Evolutionary conservation across 2,888 invertebrate species (phyloP).

Genomic region (Drosophila multiciliata): DNA sequence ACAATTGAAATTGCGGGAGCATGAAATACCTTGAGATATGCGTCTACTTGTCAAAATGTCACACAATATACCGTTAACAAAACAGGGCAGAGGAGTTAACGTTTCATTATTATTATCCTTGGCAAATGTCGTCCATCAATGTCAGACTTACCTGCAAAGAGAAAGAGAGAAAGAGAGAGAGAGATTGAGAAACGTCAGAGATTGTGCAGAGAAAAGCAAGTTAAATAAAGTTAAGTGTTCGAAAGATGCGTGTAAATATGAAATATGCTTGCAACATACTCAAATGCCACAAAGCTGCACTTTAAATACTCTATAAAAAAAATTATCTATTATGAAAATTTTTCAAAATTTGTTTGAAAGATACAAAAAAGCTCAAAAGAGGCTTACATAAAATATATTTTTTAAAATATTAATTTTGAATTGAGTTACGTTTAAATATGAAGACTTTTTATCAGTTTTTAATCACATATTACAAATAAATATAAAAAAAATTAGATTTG

Average conservation of each 20-base stretch:
- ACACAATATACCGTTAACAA: not conserved
- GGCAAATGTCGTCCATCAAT: slow-evolving; percentile 69
- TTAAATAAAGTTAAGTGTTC: slow-evolving; percentile 30
- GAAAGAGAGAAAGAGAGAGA: slow-evolving; percentile 18
- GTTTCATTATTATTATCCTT: slow-evolving; percentile 35
- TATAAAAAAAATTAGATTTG: no score
- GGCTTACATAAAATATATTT: fast-evolving
- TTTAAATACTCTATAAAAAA: not conserved
- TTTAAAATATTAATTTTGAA: not conserved
- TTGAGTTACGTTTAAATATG: fast-evolving
- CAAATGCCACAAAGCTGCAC: not conserved
- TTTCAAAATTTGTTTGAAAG: not conserved
- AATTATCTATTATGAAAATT: not conserved
- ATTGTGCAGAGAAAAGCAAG: slow-evolving; percentile 42
- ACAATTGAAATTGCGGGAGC: slow-evolving; percentile 1
- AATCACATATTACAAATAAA: not conserved
- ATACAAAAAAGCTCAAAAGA: not conserved
- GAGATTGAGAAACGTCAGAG: slow-evolving; percentile 14
- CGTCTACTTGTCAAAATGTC: slow-evolving; percentile 27
- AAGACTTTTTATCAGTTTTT: not conserved
- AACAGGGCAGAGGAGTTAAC: slow-evolving; percentile 6
- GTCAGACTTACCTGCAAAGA: slow-evolving; percentile 75
- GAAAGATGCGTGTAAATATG: slow-evolving; percentile 27
- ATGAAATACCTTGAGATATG: slow-evolving; percentile 17
- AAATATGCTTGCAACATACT: slow-evolving; percentile 20